phyloP scores from a whole-genome alignment of 2,888 invertebrate species.

The Chesias legatella region DNA sequence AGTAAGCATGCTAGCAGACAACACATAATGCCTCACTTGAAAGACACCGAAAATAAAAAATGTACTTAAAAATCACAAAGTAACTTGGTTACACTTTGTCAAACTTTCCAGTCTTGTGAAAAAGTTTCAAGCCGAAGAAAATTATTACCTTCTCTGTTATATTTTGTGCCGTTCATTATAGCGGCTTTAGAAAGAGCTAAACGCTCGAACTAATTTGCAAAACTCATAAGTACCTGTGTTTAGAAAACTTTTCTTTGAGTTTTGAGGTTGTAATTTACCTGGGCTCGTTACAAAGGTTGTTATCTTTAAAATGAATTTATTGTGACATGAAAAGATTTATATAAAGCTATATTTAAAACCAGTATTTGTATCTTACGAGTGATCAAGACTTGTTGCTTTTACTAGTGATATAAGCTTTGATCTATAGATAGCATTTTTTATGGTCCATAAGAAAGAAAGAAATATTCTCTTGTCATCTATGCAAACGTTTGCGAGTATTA shows the following conservation, averaged over 20 bases:
- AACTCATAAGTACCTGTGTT: conserved; percentile 6
- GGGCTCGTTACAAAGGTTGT: no score
- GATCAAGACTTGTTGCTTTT: no score
- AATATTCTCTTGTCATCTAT: no score
- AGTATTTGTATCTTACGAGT: no score
- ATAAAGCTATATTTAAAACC: no score
- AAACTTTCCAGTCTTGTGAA: conserved; percentile 13
- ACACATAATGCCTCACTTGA: neutral
- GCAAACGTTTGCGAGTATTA: no score
- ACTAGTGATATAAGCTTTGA: no score
- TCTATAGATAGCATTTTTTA: no score
- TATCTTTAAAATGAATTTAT: no score
- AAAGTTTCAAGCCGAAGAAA: conserved; percentile 14
- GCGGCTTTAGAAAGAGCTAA: conserved; percentile 22
- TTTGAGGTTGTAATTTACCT: conserved; percentile 2
- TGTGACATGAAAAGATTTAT: no score
- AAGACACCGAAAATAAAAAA: conserved; percentile 5
- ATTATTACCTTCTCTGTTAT: conserved; percentile 17
- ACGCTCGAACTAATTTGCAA: conserved; percentile 17
- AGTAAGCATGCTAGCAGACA: no score
- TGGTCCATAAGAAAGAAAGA: no score
- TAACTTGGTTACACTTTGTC: conserved; percentile 13
- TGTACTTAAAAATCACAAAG: conserved; percentile 11
- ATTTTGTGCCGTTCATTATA: conserved; percentile 20
- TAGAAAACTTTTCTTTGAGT: conserved; percentile 11